phyloP scores from a whole-genome alignment of 2,113 vertebrate genomes.

The Arizona elegans region DNA sequence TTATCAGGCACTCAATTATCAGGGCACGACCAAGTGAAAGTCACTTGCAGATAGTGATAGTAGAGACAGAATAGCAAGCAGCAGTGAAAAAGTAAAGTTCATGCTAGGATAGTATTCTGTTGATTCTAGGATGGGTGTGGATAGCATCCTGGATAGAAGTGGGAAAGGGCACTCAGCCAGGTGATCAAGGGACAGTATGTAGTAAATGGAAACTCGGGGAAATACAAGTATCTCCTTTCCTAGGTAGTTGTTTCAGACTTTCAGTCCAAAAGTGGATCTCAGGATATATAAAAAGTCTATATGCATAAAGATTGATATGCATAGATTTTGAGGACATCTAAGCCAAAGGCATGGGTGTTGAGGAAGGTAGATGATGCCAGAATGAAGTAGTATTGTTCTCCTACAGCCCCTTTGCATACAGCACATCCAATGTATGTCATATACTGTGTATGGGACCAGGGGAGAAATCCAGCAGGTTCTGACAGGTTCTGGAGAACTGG shows the following conservation, averaged over 20 bases:
- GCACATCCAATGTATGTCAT: background rate
- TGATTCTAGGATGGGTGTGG: background rate
- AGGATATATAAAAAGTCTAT: background rate
- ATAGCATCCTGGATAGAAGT: background rate
- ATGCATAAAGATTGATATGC: background rate
- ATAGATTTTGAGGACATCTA: background rate
- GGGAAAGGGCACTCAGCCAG: background rate
- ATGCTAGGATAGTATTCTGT: background rate
- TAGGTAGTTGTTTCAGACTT: background rate
- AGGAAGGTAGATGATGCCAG: background rate
- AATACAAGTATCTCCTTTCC: background rate
- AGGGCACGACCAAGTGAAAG: background rate
- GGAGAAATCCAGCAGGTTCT: too few relatives aligned
- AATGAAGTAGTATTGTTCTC: background rate
- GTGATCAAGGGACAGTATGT: background rate
- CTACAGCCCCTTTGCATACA: background rate
- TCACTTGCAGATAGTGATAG: background rate
- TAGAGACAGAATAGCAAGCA: background rate
- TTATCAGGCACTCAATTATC: background rate
- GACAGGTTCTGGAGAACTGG: too few relatives aligned
- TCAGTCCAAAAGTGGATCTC: background rate
- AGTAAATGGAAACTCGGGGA: background rate
- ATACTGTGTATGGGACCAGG: background rate
- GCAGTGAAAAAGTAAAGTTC: background rate
- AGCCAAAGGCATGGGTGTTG: background rate